Base-by-base conservation (phyloP, 2,888 invertebrate genomes). In the Hofmannophila pseudospretella region DNA sequence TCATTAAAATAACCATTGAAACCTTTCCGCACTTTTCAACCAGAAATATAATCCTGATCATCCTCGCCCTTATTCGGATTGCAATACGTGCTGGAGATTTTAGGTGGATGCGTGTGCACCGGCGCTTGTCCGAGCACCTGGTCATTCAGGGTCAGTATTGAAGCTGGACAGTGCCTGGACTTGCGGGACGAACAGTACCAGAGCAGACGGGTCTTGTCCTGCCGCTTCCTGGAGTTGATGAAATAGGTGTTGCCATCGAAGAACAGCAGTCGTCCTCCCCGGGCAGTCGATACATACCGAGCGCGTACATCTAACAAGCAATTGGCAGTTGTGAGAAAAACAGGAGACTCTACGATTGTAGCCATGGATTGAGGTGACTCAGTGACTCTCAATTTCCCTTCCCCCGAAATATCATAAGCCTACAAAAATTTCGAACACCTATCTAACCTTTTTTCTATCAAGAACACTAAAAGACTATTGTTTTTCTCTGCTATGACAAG, bases 111-210 rank as follows among this genome's bases (percentile, higher is more conserved):
- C 0, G 76, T 68, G 42, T 77, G 75, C 2, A 60, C 42, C 7
- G 75, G 69, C 2, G 71, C 51, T 34, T 63, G 62, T 2, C 67
- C 69, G 23, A 77, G 49, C 14, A 80, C 63, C 12, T 49, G 53
- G 45, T 68, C 68, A 43, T 72, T 61, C 36, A 67, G 48, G 4
- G 71, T 77, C 33, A 73, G 56, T 19, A 79, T 45, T 1, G 73
- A 72, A 8, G 75, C 77, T 2, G 59, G 63, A 45, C 79, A 80
- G 41, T 59, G 64, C 13, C 61, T 62, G 7, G 73, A 74, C 45
- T 67, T 75, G 38, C 76, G 55, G n/a, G 70, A 71, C 1, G 76
- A 78, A 43, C 77, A 75, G 56, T 72, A 77, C 74, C 76, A 77
- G 22, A 76, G 61, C 27, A 73, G 52, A 3, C 72, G 61, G 8